Conservation (phyloP, 2,113 vertebrate species). For the Lepisosteus oculatus region DNA sequence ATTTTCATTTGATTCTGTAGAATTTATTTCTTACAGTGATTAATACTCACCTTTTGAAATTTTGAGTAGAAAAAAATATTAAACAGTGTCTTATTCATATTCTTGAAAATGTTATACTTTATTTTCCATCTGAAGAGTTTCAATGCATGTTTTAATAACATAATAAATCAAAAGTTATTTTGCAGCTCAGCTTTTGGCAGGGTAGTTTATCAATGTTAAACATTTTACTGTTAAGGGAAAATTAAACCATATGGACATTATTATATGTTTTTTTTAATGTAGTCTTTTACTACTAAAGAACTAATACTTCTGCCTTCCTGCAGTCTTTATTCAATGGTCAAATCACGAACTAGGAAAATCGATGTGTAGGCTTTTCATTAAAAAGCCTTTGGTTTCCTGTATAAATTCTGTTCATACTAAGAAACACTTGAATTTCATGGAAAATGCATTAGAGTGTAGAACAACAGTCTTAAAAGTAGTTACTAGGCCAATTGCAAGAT, state of each 20-base stretch:
- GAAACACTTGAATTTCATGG: neutral
- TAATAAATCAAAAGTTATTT: slow-evolving; percentile 30
- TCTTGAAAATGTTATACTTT: neutral
- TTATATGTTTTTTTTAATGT: slow-evolving; percentile 5
- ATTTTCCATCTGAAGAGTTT: slow-evolving; percentile 2
- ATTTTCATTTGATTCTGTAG: no score
- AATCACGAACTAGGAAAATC: neutral
- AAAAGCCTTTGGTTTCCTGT: neutral
- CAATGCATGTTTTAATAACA: slow-evolving; percentile 26
- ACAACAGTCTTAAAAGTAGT: neutral
- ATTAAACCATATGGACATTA: neutral
- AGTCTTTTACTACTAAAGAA: slow-evolving; percentile 1
- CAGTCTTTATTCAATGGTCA: neutral
- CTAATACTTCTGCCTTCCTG: neutral
- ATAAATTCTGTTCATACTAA: neutral
- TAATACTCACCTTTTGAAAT: no score
- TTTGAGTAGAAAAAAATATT: no score
- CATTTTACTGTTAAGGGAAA: slow-evolving; percentile 14
- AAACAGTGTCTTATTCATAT: no score
- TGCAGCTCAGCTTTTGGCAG: slow-evolving; percentile 18
- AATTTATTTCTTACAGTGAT: no score
- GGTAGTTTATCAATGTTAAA: slow-evolving; percentile 25
- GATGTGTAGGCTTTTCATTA: neutral
- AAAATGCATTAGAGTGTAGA: neutral
- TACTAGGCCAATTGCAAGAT: neutral